These are phyloP conservation scores for Morone chrysops DNA, from an alignment of 2,113 vertebrate genomes.

Conservation along the genomic window DNA sequence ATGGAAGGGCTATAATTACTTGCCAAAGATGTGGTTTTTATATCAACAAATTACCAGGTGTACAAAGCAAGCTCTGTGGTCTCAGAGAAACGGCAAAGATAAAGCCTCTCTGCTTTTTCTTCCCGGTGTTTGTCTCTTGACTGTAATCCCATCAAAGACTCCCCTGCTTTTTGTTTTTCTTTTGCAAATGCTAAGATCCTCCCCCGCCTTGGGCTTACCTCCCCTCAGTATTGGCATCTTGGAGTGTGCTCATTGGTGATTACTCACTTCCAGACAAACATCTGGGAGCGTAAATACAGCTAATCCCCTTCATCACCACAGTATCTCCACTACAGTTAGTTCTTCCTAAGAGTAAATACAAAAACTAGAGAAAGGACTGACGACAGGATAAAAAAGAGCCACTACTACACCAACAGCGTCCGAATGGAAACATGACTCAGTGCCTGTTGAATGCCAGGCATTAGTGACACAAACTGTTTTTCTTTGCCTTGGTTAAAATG, in stretches of 20 bases:
- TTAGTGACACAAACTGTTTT: not conserved
- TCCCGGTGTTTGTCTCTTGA: slow-evolving; percentile 66
- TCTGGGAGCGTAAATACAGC: slow-evolving; percentile 72
- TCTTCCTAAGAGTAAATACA: slow-evolving; percentile 54
- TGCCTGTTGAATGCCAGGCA: slow-evolving; percentile 19
- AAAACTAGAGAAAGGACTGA: slow-evolving; percentile 50
- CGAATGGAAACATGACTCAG: slow-evolving; percentile 34
- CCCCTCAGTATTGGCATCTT: slow-evolving; percentile 65
- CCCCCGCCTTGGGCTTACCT: slow-evolving; percentile 46
- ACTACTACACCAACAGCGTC: not conserved
- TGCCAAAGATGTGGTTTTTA: slow-evolving; percentile 70
- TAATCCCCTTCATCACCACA: slow-evolving; percentile 68
- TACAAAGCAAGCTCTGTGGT: slow-evolving; percentile 62
- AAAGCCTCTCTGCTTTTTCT: slow-evolving; percentile 58
- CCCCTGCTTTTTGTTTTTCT: slow-evolving; percentile 65
- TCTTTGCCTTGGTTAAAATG: not conserved
- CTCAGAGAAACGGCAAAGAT: slow-evolving; percentile 62
- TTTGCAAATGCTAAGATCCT: slow-evolving; percentile 55
- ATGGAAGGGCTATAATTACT: slow-evolving; percentile 71
- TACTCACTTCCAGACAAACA: slow-evolving; percentile 73
- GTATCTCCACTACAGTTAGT: slow-evolving; percentile 28
- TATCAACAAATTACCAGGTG: slow-evolving; percentile 75
- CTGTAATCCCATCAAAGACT: slow-evolving; percentile 81
- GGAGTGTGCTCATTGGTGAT: slow-evolving; percentile 61
- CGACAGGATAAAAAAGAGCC: slow-evolving; percentile 31